These are phyloP conservation scores for Himalopsyche japonica DNA, from an alignment of 2,888 invertebrate species.

Conservation along the genomic window DNA sequence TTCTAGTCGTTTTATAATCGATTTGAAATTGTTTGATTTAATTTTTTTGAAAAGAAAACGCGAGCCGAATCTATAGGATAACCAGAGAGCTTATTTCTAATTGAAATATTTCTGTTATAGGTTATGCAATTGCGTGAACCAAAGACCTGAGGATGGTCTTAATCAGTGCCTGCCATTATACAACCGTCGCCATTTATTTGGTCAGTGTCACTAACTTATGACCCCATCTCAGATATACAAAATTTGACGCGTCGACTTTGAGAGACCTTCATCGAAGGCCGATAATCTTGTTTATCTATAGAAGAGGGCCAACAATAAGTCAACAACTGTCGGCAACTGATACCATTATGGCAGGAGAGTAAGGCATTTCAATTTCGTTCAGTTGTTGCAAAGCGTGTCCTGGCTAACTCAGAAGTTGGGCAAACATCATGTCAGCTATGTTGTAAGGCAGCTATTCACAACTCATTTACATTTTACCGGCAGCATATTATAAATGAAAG, in stretches of 20 bases:
- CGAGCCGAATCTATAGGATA: too few relatives aligned
- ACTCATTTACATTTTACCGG: not conserved
- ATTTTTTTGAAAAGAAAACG: too few relatives aligned
- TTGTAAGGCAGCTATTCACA: not conserved
- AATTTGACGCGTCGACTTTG: not conserved
- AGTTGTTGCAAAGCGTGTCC: not conserved
- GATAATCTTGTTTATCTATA: not conserved
- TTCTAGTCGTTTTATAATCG: too few relatives aligned
- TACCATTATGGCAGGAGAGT: constrained; percentile 14
- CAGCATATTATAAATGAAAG: too few relatives aligned
- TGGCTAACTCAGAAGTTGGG: constrained; percentile 16
- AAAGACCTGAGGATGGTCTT: too few relatives aligned
- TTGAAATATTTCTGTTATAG: too few relatives aligned
- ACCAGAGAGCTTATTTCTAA: too few relatives aligned
- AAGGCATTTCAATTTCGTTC: not conserved
- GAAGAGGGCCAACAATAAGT: constrained; percentile 22
- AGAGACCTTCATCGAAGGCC: not conserved
- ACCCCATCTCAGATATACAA: not conserved
- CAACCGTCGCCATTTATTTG: not conserved
- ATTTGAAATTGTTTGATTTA: too few relatives aligned
- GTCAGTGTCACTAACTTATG: not conserved
- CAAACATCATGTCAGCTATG: constrained; percentile 29
- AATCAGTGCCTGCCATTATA: not conserved
- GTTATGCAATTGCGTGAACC: too few relatives aligned
- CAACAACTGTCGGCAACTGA: constrained; percentile 39